Percentiles rank a stretch among this genome's conserved stretches.
Conservation (phyloP, 2,797 vertebrate species). For the Avahi laniger region DNA sequence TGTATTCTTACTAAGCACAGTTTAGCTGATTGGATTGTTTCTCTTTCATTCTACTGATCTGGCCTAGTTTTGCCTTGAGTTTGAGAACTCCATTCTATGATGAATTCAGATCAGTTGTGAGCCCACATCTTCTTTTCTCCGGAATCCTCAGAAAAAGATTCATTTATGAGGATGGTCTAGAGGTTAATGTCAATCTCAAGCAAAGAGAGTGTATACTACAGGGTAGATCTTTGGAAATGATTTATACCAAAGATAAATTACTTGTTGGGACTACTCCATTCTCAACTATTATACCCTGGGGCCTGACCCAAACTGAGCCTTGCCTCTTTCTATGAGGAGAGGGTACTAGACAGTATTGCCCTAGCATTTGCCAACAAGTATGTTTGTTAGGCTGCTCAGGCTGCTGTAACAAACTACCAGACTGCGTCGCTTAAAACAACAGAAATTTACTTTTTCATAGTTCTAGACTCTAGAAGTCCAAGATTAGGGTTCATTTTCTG, state of each 20-base stretch:
- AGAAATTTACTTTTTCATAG: not conserved
- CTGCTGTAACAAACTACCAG: not conserved
- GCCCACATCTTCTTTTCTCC: not conserved
- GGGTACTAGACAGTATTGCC: not conserved
- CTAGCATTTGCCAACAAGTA: not conserved
- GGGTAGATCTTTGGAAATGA: slow-evolving; percentile 21
- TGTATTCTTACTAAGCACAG: not conserved
- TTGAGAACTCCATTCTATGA: not conserved
- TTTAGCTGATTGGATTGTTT: not conserved
- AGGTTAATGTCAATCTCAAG: not conserved
- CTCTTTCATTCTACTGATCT: slow-evolving; percentile 5
- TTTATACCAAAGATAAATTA: not conserved
- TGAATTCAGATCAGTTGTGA: slow-evolving; percentile 47
- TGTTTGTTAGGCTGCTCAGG: not conserved
- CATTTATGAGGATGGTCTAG: not conserved
- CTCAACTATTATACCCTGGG: not conserved
- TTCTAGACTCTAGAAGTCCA: not conserved
- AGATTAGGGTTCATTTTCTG: not conserved
- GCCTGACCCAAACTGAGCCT: not conserved
- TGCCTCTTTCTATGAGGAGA: not conserved
- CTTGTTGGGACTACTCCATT: not conserved
- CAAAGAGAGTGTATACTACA: not conserved
- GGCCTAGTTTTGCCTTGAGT: slow-evolving; percentile 5
- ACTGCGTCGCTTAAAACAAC: not conserved
- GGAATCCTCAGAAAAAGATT: not conserved